A percentile compares a stretch with the other conserved stretches of the same genome.
Evolutionary conservation across 2,113 vertebrate genomes (phyloP).

Genomic region (Edolisoma coerulescens): DNA sequence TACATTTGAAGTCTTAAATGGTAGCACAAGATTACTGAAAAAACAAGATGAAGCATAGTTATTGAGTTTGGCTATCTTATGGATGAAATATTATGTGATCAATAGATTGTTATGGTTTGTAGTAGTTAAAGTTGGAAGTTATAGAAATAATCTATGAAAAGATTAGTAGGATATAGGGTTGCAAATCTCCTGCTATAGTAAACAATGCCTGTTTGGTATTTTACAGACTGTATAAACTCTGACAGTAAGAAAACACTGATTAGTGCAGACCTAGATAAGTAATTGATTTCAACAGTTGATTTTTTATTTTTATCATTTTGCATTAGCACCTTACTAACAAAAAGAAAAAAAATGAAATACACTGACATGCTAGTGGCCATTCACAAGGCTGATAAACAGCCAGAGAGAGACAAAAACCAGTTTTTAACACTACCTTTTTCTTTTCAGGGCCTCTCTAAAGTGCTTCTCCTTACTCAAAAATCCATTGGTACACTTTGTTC

Average conservation of each 20-base stretch:
- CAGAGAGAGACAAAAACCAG: background rate
- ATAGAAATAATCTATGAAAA: slow-evolving; percentile 38
- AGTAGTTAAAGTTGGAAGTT: background rate
- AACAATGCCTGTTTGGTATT: slow-evolving; percentile 16
- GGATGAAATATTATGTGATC: background rate
- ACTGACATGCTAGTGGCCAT: background rate
- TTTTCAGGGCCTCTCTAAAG: background rate
- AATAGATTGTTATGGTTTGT: background rate
- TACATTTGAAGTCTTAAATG: background rate
- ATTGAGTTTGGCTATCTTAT: background rate
- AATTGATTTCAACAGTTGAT: background rate
- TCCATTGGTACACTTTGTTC: background rate
- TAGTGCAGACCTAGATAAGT: background rate
- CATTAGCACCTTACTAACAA: background rate
- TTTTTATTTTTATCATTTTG: background rate
- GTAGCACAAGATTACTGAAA: background rate
- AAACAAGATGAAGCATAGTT: background rate
- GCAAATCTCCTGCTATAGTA: background rate
- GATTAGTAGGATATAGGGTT: background rate
- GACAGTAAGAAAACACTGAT: background rate
- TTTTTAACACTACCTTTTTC: background rate
- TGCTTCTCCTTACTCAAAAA: background rate
- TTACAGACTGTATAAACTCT: slow-evolving; percentile 32
- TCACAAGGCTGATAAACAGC: background rate
- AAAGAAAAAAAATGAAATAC: background rate